Conservation (phyloP, 2,797 vertebrate genomes). For the Paratrypauchen microcephalus region DNA sequence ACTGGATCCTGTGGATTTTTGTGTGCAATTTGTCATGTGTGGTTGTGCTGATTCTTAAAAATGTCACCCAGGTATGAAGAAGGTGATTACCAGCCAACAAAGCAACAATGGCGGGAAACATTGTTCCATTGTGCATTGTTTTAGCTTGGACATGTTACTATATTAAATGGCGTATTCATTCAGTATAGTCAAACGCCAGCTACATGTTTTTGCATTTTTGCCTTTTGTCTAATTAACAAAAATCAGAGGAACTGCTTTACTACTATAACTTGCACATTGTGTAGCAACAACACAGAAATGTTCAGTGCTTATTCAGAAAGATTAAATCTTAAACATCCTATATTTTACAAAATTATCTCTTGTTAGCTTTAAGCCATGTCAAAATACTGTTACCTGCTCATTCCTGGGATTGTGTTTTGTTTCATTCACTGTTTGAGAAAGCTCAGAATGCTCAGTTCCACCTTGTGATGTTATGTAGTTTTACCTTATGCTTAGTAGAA, state of each 20-base stretch:
- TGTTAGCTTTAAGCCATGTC: too few relatives aligned
- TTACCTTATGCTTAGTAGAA: too few relatives aligned
- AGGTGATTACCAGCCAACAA: slow-evolving; percentile 6
- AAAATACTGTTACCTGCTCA: too few relatives aligned
- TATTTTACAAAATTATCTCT: too few relatives aligned
- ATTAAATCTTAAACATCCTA: neutral
- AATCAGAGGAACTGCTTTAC: neutral
- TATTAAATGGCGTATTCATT: neutral
- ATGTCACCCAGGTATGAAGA: slow-evolving; percentile 4
- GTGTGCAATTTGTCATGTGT: slow-evolving; percentile 16
- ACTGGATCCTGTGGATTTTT: slow-evolving; percentile 4
- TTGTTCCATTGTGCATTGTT: slow-evolving; percentile 5
- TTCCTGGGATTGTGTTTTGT: too few relatives aligned
- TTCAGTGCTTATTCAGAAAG: neutral
- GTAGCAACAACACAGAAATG: slow-evolving; percentile 5
- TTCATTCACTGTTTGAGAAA: too few relatives aligned
- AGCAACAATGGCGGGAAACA: slow-evolving; percentile 13
- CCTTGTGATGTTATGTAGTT: too few relatives aligned
- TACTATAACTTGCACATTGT: neutral
- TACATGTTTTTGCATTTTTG: neutral
- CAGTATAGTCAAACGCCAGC: neutral
- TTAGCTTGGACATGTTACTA: slow-evolving; percentile 5
- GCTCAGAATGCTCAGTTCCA: too few relatives aligned
- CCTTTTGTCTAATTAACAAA: neutral
- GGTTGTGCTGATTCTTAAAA: slow-evolving; percentile 5